These are phyloP conservation scores for Chionodraco myersi DNA, from an alignment of 2,113 vertebrate species.

Conservation along the genomic window DNA sequence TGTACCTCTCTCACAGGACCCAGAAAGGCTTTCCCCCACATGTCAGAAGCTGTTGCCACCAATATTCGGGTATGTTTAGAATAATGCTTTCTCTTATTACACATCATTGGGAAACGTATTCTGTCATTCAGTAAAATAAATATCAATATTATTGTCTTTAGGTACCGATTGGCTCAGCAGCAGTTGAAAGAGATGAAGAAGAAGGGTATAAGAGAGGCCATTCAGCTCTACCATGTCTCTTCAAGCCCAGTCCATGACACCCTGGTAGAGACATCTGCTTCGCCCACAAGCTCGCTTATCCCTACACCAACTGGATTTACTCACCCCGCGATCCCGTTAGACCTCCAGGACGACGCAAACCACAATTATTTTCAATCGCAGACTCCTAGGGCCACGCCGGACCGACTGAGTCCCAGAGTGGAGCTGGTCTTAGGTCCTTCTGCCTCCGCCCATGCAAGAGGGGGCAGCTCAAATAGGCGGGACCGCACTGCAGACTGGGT, in stretches of 20 bases:
- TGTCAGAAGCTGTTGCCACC: constrained; percentile 94
- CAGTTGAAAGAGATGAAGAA: constrained; percentile 99
- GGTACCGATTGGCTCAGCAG: constrained; percentile 94
- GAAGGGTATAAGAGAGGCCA: constrained; percentile 92
- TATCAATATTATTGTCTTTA: constrained; percentile 23
- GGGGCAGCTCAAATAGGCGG: constrained; percentile 76
- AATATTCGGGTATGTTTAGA: constrained; percentile 86
- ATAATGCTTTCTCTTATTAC: background rate
- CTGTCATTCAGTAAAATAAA: background rate
- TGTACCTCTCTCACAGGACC: constrained; percentile 79
- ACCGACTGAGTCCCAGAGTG: constrained; percentile 81
- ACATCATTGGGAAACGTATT: background rate
- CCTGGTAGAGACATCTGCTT: constrained; percentile 80
- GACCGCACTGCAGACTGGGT: constrained; percentile 87
- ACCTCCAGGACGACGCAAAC: constrained; percentile 80
- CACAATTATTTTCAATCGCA: constrained; percentile 78
- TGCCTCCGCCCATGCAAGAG: constrained; percentile 67
- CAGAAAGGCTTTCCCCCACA: constrained; percentile 84
- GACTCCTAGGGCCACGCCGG: constrained; percentile 56
- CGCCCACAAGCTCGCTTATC: constrained; percentile 75
- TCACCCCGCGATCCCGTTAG: constrained; percentile 60
- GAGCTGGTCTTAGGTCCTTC: constrained; percentile 76
- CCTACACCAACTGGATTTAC: constrained; percentile 68
- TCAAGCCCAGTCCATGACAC: constrained; percentile 93
- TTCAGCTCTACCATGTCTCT: constrained; percentile 94